Base-by-base conservation (phyloP, 2,888 invertebrate species). In the Halictus quadricinctus region DNA sequence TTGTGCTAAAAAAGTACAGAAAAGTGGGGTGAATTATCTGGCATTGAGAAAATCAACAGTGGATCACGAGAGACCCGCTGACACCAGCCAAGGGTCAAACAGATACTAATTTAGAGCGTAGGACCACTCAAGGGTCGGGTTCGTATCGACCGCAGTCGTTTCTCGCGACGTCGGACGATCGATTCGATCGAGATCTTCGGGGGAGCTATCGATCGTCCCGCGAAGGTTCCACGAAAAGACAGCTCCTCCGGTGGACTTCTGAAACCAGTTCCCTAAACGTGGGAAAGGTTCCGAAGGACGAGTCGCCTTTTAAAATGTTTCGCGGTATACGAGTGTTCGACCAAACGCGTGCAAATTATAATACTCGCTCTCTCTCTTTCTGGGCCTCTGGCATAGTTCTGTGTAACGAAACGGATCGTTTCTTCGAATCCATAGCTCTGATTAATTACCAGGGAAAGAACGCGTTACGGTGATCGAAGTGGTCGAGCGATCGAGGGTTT, bases 191-290 rank as follows among this genome's bases (percentile, higher is more conserved):
- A 78, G 88, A 90, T 90, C 78, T 85, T 76, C 76, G 77, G 41
- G 36, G 85, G 74, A 88, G 76, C 86, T 84, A 90, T 89, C 88
- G 89, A 91, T 91, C 90, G 60, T 90, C 79, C 66, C 72, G 36
- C n/a, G 25, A 36, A 66, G 85, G 77, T 88, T 87, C 84, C 73
- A 79, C 84, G 91, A 89, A 90, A 86, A 85, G 87, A 89, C 86
- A 89, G 85, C 83, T 64, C 76, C 84, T 64, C 76, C 83, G 84
- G 81, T 87, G 86, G 84, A 88, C 74, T 86, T 78, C 81, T 88
- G 64, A 89, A 90, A 91, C 90, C 88, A 89, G 90, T 91, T 90
- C 80, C 87, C 89, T 86, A 91, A 88, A 87, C 83, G 83, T 73
- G 83, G 84, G 86, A 84, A 87, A 87, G 86, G 76, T 83, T 78